Evolutionary conservation across 2,888 invertebrate genomes (phyloP).

Genomic region (Melinopterus prodromus): DNA sequence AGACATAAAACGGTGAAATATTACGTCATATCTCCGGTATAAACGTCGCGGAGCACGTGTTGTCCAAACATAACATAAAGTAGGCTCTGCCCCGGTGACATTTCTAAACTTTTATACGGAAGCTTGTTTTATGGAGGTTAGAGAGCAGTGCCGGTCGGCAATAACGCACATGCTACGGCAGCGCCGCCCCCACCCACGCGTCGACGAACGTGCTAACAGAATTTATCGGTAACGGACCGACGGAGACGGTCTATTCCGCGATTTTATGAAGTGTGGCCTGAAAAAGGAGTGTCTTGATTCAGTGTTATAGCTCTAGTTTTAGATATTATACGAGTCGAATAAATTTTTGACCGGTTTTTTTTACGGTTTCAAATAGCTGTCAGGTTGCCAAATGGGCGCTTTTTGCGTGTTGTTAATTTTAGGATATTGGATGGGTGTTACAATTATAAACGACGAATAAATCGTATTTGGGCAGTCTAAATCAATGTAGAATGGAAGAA

Average conservation of each 20-base stretch:
- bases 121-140: constrained; percentile 48
- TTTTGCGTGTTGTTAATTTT: too few relatives aligned
- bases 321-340: too few relatives aligned
- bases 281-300: background rate
- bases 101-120: constrained; percentile 55
- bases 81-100: constrained; percentile 55
- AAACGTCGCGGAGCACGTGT: constrained; percentile 59
- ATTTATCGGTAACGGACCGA: constrained; percentile 34
- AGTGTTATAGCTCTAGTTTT: background rate
- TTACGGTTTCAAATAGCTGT: too few relatives aligned
- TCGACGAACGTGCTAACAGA: constrained; percentile 35
- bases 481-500: too few relatives aligned
- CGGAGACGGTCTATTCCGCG: background rate
- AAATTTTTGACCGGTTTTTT: too few relatives aligned
- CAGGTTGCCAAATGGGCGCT: too few relatives aligned
- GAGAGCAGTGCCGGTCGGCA: constrained; percentile 35
- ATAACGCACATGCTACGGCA: constrained; percentile 39
- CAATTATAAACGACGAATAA: too few relatives aligned
- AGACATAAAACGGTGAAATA: constrained; percentile 56
- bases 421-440: too few relatives aligned
- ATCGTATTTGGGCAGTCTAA: too few relatives aligned
- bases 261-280: background rate
- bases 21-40: constrained; percentile 56
- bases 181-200: background rate
- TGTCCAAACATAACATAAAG: constrained; percentile 59